Conservation (phyloP, 2,888 invertebrate genomes). For the Tuta absoluta region DNA sequence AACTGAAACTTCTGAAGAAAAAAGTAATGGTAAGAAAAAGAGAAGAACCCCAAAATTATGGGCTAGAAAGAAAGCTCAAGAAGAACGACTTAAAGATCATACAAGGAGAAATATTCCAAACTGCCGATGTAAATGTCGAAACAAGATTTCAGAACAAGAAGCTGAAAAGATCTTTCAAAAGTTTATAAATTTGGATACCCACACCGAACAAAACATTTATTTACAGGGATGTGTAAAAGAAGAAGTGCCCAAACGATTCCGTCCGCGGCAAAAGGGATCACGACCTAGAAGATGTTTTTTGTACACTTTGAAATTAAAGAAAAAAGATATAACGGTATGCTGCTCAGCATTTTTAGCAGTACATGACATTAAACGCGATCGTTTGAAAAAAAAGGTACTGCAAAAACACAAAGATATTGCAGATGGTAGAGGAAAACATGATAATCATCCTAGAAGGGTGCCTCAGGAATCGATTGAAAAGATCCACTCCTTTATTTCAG, state of each 20-base stretch:
- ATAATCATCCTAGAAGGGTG: slow-evolving; percentile 7
- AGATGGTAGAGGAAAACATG: slow-evolving; percentile 12
- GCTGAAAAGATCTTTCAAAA: no score
- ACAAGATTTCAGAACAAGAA: no score
- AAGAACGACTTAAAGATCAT: slow-evolving; percentile 8
- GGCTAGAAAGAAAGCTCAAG: slow-evolving; percentile 1
- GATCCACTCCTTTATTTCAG: slow-evolving; percentile 3
- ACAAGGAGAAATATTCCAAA: not conserved
- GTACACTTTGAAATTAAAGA: not conserved
- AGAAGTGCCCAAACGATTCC: not conserved
- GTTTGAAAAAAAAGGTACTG: slow-evolving; percentile 10
- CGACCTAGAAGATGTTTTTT: not conserved
- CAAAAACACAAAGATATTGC: slow-evolving; percentile 8
- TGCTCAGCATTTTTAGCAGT: not conserved
- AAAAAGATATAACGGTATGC: not conserved
- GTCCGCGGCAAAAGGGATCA: not conserved
- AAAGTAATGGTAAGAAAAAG: not conserved
- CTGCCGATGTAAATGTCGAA: not conserved
- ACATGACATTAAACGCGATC: slow-evolving; percentile 14
- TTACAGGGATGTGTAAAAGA: not conserved
- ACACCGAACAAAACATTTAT: slow-evolving; percentile 10
- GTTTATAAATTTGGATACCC: not conserved
- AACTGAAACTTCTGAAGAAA: not conserved
- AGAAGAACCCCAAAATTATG: slow-evolving; percentile 1
- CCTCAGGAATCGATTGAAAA: not conserved